These are phyloP conservation scores for Calliphora vicina DNA, from an alignment of 1,140 invertebrate species.

Conservation along the genomic window DNA sequence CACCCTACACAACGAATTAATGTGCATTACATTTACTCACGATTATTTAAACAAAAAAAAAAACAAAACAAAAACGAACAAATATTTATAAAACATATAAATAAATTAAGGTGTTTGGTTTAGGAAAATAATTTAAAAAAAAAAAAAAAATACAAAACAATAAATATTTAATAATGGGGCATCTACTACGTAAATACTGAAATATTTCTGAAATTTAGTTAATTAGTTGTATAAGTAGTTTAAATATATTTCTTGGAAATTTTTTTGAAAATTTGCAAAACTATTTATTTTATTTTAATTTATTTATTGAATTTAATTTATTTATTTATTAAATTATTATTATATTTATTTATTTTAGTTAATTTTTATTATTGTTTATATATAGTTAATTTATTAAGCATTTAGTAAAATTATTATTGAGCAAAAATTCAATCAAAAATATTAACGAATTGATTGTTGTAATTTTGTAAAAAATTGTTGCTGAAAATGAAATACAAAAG, in stretches of 20 bases:
- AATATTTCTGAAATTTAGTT: neutral
- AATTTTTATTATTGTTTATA: constrained; percentile 14
- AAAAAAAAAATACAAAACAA: neutral
- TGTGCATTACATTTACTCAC: neutral
- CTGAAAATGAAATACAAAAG: neutral
- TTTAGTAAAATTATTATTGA: constrained; percentile 24
- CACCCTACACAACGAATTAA: constrained; percentile 3
- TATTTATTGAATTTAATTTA: constrained; percentile 22
- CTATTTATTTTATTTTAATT: neutral
- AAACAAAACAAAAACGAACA: neutral
- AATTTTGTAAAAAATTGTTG: neutral
- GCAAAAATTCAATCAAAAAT: neutral
- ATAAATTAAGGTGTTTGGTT: neutral
- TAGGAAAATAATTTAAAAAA: neutral
- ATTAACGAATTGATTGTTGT: neutral
- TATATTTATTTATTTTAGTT: constrained; percentile 17
- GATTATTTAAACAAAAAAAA: neutral
- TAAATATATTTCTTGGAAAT: no score
- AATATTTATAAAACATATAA: neutral
- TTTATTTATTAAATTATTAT: neutral
- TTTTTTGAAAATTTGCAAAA: no score
- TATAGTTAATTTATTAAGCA: neutral
- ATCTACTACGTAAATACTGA: neutral
- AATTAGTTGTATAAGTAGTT: neutral
- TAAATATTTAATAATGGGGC: neutral